A percentile compares a stretch with the other conserved stretches of the same genome.
Evolutionary conservation across 2,113 vertebrate species (phyloP).

Genomic region (Tenebrosternarchus preto): DNA sequence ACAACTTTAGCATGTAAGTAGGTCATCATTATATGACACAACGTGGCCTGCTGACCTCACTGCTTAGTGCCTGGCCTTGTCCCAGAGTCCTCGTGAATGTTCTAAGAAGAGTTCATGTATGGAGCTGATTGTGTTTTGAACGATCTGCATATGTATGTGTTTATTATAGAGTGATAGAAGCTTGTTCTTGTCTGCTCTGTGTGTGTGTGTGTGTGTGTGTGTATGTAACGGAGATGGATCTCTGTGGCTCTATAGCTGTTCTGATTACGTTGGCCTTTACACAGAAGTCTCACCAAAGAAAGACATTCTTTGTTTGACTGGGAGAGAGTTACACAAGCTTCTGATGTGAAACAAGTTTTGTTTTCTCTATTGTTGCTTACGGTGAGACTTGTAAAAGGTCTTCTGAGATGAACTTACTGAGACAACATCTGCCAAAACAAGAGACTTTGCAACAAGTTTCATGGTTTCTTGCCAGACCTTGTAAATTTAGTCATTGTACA

Average conservation of each 20-base stretch:
- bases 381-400: neutral
- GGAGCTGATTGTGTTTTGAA: slow-evolving; percentile 10
- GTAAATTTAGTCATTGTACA: too few relatives aligned
- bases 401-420: neutral
- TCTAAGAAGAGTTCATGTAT: neutral
- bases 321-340: neutral
- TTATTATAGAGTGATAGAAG: neutral
- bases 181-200: neutral
- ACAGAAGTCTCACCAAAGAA: neutral
- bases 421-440: neutral
- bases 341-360: neutral
- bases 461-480: too few relatives aligned
- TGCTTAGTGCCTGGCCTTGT: neutral
- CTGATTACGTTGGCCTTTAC: neutral
- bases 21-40: slow-evolving; percentile 13
- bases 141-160: slow-evolving; percentile 8
- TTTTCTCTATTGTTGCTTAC: neutral
- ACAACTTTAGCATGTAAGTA: slow-evolving; percentile 5
- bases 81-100: slow-evolving; percentile 10
- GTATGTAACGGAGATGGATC: neutral
- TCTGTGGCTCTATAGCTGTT: neutral
- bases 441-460: too few relatives aligned
- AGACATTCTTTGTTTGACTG: slow-evolving; percentile 11
- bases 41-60: neutral
- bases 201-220: slow-evolving; percentile 17